These are phyloP conservation scores for Cyphomyrus discorhynchus DNA, from an alignment of 2,113 vertebrate species.

Conservation along the genomic window DNA sequence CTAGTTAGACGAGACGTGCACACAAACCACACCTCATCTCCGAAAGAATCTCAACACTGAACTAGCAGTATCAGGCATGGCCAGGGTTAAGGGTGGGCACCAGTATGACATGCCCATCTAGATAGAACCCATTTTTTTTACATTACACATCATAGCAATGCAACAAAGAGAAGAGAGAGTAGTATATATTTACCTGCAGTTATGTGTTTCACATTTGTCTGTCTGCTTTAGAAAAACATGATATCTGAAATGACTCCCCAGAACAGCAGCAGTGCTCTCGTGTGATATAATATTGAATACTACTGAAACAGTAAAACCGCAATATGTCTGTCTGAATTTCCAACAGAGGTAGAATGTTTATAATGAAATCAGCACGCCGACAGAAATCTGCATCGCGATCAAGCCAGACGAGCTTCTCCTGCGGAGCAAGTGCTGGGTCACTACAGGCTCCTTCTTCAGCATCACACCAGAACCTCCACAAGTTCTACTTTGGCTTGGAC, in stretches of 20 bases:
- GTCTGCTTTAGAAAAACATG: background rate
- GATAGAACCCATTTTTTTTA: background rate
- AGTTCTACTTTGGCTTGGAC: background rate
- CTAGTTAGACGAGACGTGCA: background rate
- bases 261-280: background rate
- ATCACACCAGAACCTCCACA: conserved; percentile 3
- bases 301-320: background rate
- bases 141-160: background rate
- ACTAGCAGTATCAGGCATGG: background rate
- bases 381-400: background rate
- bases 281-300: background rate
- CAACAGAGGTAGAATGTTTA: background rate
- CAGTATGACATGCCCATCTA: background rate
- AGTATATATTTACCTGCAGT: background rate
- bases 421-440: background rate
- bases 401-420: background rate
- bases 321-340: background rate
- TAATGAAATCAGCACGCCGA: background rate
- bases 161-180: background rate
- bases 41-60: background rate
- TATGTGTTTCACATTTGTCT: background rate
- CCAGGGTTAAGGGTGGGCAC: background rate
- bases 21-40: background rate
- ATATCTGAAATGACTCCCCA: background rate
- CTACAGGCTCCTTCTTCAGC: background rate